Percentiles rank a stretch among this genome's conserved stretches.
phyloP scores from a whole-genome alignment of 2,888 invertebrate genomes.

The Seira sanloemensis region DNA sequence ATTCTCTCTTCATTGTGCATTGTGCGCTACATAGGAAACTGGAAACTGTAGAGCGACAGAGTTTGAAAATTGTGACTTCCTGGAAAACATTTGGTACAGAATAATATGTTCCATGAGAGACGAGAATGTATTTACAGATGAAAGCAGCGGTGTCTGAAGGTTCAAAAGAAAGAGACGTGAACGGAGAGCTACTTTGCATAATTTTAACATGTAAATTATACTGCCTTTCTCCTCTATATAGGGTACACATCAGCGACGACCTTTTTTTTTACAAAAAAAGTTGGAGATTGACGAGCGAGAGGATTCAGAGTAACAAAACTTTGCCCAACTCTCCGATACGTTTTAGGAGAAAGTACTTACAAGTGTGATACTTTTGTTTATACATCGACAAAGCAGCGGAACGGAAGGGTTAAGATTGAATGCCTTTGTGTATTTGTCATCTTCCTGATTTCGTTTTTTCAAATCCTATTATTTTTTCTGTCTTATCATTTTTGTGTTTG shows the following conservation, averaged over 20 bases:
- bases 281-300: no score
- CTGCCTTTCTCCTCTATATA: background rate
- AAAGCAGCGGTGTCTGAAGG: background rate
- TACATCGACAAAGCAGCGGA: background rate
- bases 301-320: background rate
- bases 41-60: background rate
- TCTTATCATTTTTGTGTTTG: constrained; percentile 12
- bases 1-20: background rate
- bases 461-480: constrained; percentile 30
- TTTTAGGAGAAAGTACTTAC: background rate
- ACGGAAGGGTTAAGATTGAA: constrained; percentile 10
- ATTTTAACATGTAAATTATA: constrained; percentile 8
- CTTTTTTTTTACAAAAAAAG: background rate
- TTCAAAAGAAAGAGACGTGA: background rate
- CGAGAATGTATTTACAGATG: constrained; percentile 11
- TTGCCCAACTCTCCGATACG: background rate
- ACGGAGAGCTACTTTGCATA: constrained; percentile 9
- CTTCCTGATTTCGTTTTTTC: constrained; percentile 23
- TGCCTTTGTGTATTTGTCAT: background rate
- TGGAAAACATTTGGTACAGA: constrained; percentile 25
- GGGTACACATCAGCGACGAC: no score
- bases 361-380: constrained; percentile 5
- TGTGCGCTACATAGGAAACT: background rate
- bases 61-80: constrained; percentile 40
- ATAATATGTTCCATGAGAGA: background rate